phyloP scores from a whole-genome alignment of 2,888 invertebrate species.

The Molorchus minor region DNA sequence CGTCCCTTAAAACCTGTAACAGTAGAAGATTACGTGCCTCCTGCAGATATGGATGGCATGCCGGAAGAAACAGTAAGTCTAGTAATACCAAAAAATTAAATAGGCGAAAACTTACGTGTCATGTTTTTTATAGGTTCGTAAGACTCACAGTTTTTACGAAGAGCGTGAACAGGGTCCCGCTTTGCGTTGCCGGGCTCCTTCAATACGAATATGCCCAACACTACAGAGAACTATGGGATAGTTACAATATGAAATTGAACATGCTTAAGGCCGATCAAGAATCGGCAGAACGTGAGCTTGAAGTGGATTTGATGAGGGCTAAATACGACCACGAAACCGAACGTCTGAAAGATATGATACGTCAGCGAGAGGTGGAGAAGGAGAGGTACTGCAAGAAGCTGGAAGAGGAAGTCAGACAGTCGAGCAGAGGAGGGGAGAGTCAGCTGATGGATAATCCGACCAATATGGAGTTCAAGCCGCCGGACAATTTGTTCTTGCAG shows the following conservation, averaged over 20 bases:
- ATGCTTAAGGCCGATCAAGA: conserved; percentile 25
- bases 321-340: conserved; percentile 31
- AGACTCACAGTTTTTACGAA: conserved; percentile 78
- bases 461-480: conserved; percentile 12
- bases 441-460: conserved; percentile 1
- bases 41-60: conserved; percentile 91
- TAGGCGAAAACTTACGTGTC: too few species aligned
- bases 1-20: conserved; percentile 90
- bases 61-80: conserved; percentile 74
- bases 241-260: conserved; percentile 11
- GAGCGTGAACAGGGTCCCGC: conserved; percentile 83
- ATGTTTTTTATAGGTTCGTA: conserved; percentile 62
- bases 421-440: conserved; percentile 6
- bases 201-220: conserved; percentile 83
- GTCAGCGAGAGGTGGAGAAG: conserved; percentile 30
- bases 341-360: conserved; percentile 28
- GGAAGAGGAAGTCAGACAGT: background rate
- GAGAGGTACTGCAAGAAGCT: conserved; percentile 26
- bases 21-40: conserved; percentile 88
- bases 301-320: conserved; percentile 24
- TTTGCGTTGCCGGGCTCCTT: conserved; percentile 88
- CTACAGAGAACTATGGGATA: conserved; percentile 25
- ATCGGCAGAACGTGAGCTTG: conserved; percentile 24
- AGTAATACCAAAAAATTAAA: background rate
- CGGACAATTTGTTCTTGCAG: conserved; percentile 24